phyloP scores from a whole-genome alignment of 2,888 invertebrate species.

The Macrophya alboannulata region DNA sequence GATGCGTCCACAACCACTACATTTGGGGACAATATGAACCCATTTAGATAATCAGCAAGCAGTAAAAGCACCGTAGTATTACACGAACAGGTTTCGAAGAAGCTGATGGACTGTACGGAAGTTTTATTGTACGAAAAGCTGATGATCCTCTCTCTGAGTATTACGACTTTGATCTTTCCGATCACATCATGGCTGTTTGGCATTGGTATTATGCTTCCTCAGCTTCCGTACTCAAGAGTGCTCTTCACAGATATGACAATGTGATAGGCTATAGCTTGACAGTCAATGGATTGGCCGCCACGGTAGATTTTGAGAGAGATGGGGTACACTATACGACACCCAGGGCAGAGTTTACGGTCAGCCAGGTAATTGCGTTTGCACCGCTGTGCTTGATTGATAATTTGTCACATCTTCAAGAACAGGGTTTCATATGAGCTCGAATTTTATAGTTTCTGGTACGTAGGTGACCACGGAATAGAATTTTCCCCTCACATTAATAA shows the following conservation, averaged over 20 bases:
- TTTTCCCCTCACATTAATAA: not conserved
- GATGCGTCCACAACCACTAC: not conserved
- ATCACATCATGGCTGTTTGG: constrained; percentile 80
- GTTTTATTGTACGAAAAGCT: constrained; percentile 77
- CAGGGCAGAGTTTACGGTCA: constrained; percentile 68
- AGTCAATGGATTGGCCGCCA: constrained; percentile 71
- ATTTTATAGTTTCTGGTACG: not conserved
- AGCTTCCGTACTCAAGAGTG: constrained; percentile 65
- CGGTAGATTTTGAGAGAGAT: constrained; percentile 62
- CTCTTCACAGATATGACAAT: constrained; percentile 63
- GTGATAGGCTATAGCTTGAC: constrained; percentile 69
- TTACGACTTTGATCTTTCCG: constrained; percentile 81
- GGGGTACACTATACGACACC: constrained; percentile 65
- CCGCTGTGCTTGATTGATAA: not conserved
- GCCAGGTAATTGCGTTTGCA: constrained; percentile 62
- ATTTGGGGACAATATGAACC: not conserved
- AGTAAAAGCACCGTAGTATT: not conserved
- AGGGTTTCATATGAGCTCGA: not conserved
- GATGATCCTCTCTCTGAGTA: constrained; percentile 70
- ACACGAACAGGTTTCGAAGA: constrained; percentile 76
- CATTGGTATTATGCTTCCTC: constrained; percentile 79
- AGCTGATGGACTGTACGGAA: constrained; percentile 79
- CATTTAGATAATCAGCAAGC: not conserved
- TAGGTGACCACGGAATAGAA: not conserved
- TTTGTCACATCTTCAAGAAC: not conserved